Evolutionary conservation across 2,113 vertebrate species (phyloP).

Genomic region (Hemibagrus wyckioides): DNA sequence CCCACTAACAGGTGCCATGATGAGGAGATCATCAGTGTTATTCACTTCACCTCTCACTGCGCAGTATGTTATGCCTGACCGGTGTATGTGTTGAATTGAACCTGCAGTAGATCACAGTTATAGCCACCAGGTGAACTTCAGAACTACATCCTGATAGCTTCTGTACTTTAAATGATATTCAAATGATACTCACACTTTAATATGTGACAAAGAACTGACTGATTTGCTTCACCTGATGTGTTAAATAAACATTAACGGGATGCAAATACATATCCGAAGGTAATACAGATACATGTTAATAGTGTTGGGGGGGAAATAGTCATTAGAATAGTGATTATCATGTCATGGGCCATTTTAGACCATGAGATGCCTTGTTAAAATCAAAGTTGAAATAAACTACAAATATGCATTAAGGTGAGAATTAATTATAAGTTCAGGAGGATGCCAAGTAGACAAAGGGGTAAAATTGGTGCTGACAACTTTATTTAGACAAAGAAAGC

Average conservation of each 20-base stretch:
- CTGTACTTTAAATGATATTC: background rate
- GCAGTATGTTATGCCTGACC: too few species aligned
- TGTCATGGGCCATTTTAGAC: background rate
- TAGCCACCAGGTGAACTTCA: background rate
- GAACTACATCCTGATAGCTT: background rate
- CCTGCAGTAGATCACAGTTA: background rate
- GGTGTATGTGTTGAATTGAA: background rate
- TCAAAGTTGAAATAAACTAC: background rate
- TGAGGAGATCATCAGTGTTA: too few species aligned
- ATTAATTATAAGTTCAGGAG: slow-evolving; percentile 1
- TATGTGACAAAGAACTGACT: too few species aligned
- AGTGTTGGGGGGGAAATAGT: background rate
- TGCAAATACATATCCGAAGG: too few species aligned
- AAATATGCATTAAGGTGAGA: too few species aligned
- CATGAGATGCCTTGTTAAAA: background rate
- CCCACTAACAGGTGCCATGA: too few species aligned
- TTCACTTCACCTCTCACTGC: too few species aligned
- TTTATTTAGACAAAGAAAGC: background rate
- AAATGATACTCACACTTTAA: background rate
- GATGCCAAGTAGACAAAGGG: background rate
- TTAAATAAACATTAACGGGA: background rate
- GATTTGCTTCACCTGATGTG: background rate
- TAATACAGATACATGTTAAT: background rate
- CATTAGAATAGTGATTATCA: background rate
- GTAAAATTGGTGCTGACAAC: background rate